Conservation (phyloP, 2,888 invertebrate genomes). For the Tubulanus polymorphus region DNA sequence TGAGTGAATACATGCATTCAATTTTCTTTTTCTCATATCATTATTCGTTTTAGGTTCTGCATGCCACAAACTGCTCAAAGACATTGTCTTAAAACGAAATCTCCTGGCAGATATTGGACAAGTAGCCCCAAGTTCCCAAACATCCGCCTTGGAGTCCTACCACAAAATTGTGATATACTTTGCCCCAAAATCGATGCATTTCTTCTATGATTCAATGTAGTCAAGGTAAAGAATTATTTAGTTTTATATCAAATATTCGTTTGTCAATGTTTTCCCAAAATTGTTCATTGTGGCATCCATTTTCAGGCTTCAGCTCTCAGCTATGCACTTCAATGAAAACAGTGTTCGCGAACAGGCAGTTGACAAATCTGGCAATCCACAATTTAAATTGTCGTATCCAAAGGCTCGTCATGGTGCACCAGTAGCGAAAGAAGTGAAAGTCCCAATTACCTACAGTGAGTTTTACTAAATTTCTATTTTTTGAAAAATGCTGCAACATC, state of each 20-base stretch:
- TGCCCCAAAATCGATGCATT: slow-evolving; percentile 4
- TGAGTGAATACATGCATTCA: too few relatives aligned
- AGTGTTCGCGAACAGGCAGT: neutral
- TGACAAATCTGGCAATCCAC: neutral
- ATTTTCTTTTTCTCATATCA: too few relatives aligned
- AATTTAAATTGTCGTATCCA: neutral
- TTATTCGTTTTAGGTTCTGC: too few relatives aligned
- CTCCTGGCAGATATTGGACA: neutral
- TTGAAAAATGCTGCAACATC: neutral
- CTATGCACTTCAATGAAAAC: slow-evolving; percentile 2
- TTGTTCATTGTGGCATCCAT: neutral
- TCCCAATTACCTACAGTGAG: neutral
- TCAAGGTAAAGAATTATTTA: slow-evolving; percentile 2
- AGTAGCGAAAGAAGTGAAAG: neutral
- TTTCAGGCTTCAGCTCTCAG: neutral
- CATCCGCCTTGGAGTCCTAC: slow-evolving; percentile 1
- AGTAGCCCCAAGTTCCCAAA: neutral
- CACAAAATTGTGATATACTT: slow-evolving; percentile 6
- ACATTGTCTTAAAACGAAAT: too few relatives aligned
- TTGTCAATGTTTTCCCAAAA: neutral
- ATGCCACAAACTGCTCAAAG: too few relatives aligned
- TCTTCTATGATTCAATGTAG: slow-evolving; percentile 1
- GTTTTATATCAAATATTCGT: neutral
- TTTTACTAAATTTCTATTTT: neutral
- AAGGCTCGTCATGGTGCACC: neutral